phyloP scores from a whole-genome alignment of 2,797 vertebrate species.

The Gymnocypris eckloni region DNA sequence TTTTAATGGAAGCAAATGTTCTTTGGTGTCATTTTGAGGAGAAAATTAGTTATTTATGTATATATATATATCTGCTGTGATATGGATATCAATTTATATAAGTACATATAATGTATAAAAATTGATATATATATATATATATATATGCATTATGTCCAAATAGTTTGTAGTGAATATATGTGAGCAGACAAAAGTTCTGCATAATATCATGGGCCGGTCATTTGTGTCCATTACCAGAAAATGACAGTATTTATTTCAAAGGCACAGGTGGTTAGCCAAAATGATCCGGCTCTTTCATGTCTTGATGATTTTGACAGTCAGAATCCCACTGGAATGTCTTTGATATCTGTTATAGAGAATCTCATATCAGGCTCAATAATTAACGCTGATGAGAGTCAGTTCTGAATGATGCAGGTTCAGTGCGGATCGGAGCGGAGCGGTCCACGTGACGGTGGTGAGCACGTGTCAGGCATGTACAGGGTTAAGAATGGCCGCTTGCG shows the following conservation, averaged over 20 bases:
- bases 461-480: slow-evolving; percentile 9
- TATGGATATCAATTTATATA: neutral
- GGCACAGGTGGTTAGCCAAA: slow-evolving; percentile 20
- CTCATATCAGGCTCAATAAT: neutral
- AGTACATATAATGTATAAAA: neutral
- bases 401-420: neutral
- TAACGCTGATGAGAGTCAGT: neutral
- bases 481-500: neutral
- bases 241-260: neutral
- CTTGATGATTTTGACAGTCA: slow-evolving; percentile 11
- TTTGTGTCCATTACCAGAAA: neutral
- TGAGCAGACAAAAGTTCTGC: neutral
- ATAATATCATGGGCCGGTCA: neutral
- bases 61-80: neutral
- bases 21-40: neutral
- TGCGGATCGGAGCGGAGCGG: neutral
- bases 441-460: slow-evolving; percentile 15
- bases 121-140: neutral
- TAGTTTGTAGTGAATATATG: neutral
- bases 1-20: neutral
- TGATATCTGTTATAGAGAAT: neutral
- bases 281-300: neutral
- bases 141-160: neutral
- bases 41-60: neutral
- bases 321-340: neutral